Conservation (phyloP, 2,797 vertebrate genomes). For the Tokudaia muenninki region DNA sequence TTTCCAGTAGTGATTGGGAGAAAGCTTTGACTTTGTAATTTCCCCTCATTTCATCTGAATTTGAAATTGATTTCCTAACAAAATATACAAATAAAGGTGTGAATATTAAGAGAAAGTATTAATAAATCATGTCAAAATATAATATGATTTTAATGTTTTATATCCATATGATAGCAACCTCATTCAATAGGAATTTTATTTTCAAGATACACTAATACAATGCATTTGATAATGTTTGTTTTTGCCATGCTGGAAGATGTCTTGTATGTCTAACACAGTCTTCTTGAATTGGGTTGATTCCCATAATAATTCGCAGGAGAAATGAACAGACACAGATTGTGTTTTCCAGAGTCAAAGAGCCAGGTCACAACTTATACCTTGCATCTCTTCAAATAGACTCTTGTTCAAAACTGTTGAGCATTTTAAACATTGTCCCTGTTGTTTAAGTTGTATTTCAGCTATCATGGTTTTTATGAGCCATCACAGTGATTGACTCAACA, state of each 20-base stretch:
- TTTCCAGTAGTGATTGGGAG: background rate
- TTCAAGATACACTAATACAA: background rate
- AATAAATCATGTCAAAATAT: background rate
- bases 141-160: conserved; percentile 11
- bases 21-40: background rate
- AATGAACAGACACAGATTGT: background rate
- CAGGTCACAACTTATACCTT: background rate
- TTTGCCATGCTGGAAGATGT: background rate
- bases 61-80: background rate
- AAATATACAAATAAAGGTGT: background rate
- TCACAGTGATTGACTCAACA: background rate
- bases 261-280: background rate
- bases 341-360: background rate
- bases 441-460: background rate
- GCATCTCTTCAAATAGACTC: background rate
- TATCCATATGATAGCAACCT: background rate
- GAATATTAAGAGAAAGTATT: background rate
- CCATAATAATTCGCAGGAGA: background rate
- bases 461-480: background rate
- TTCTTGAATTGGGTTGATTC: background rate
- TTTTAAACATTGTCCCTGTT: background rate
- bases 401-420: background rate
- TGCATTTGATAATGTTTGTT: background rate
- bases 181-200: background rate
- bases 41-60: background rate